Percentiles rank a stretch among this genome's conserved stretches.
Conservation (phyloP, 1,140 invertebrate species). For the Ruditapes philippinarum region DNA sequence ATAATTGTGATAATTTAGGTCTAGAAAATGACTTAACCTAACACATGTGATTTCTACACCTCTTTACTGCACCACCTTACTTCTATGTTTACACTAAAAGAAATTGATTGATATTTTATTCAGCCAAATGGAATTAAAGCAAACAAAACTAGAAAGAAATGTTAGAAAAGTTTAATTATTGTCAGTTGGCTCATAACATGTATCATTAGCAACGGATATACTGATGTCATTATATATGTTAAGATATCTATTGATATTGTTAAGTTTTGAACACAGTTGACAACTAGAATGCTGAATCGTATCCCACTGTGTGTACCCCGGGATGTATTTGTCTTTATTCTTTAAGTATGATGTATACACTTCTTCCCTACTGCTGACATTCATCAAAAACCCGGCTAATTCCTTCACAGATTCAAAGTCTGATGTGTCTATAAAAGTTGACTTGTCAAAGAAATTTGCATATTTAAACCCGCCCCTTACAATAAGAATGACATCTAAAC, state of each 20-base stretch:
- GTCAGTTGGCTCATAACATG: neutral
- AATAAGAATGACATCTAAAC: slow-evolving; percentile 7
- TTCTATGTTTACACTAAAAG: too few relatives aligned
- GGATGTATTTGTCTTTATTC: slow-evolving; percentile 11
- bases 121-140: too few relatives aligned
- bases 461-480: slow-evolving; percentile 37
- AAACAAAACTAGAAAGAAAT: too few relatives aligned
- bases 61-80: too few relatives aligned
- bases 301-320: neutral
- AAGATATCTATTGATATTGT: neutral
- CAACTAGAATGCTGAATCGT: neutral
- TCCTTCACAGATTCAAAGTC: slow-evolving; percentile 12
- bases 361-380: neutral
- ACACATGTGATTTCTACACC: too few relatives aligned
- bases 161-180: too few relatives aligned
- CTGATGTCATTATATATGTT: neutral
- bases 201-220: neutral
- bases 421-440: slow-evolving; percentile 21
- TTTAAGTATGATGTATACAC: neutral
- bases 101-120: too few relatives aligned
- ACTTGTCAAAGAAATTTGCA: neutral
- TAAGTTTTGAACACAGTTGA: neutral
- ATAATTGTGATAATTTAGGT: too few relatives aligned
- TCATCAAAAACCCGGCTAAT: neutral
- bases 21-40: too few relatives aligned